Conservation (phyloP, 2,113 vertebrate genomes). For the Oryzias celebensis region DNA sequence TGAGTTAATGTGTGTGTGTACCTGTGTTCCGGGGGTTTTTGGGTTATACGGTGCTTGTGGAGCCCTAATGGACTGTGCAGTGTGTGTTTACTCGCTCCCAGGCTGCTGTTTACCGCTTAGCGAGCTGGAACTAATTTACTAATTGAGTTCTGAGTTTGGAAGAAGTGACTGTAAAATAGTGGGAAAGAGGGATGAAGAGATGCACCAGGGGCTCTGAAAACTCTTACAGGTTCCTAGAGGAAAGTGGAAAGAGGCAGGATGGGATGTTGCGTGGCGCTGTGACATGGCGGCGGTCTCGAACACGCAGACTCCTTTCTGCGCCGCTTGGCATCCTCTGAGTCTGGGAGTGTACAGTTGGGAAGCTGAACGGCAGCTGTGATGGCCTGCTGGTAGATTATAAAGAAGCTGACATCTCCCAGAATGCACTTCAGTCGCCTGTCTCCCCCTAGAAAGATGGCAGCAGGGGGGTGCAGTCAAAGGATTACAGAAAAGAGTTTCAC, state of each 20-base stretch:
- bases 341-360: constrained; percentile 32
- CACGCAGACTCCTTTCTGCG: constrained; percentile 19
- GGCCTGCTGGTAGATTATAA: constrained; percentile 61
- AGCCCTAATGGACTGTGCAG: constrained; percentile 75
- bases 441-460: constrained; percentile 15
- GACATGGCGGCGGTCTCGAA: constrained; percentile 8
- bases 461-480: neutral
- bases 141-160: constrained; percentile 79
- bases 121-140: constrained; percentile 82
- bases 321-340: constrained; percentile 37
- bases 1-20: constrained; percentile 34
- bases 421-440: constrained; percentile 51
- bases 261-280: neutral
- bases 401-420: constrained; percentile 59
- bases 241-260: constrained; percentile 6
- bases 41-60: constrained; percentile 48
- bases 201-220: constrained; percentile 28
- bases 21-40: constrained; percentile 54
- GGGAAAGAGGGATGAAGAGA: constrained; percentile 30
- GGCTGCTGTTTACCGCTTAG: constrained; percentile 79
- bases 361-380: constrained; percentile 57
- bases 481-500: neutral
- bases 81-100: constrained; percentile 77
- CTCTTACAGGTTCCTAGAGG: constrained; percentile 14
- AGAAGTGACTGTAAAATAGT: constrained; percentile 40